Evolutionary conservation across 1,140 invertebrate species (phyloP), one percentile per base, ranked within the genome.

Genomic region (Sycobia sp.): DNA sequence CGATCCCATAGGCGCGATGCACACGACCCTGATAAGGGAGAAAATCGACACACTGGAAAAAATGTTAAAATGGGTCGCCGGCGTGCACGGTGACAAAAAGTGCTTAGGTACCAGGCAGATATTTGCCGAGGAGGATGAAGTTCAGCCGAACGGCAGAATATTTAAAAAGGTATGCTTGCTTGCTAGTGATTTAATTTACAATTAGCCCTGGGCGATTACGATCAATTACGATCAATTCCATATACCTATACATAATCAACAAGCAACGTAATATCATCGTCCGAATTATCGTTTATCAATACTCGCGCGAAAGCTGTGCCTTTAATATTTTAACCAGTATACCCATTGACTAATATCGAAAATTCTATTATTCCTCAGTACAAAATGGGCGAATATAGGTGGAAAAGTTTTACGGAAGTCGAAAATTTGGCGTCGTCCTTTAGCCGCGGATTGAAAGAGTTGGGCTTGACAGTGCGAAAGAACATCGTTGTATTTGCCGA

Each of bases 401-500:
- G 96, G 96, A 88, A 91, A 58, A 90, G 89, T 4, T 98, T 88
- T 78, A 80, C 82, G 20, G 91, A 97, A 70, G 88, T 96, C 27
- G 90, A 94, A 69, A 77, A 82, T 1, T 78, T 90, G 71, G 88
- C 94, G 4, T 78, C 85, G 0, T 84, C 88, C 67, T 93, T 98
- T 78, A 91, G 91, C 25, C 86, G 86, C 43, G 95, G 94, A 3
- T 78, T 97, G 23, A 80, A 87, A 4, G 87, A 88, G 70, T 70
- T 87, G 14, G 88, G 88, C 11, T 85, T 90, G 61, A 79, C 84
- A 53, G 85, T 88, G 1, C 84, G 84, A 9, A 81, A 87, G 50
- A 94, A 93, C 69, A 82, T 99, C 62, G 91, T 94, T 16, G 92
- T 99, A 69, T 99, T 98, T 82, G 94, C 96, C 0, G 97, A 99